phyloP scores from a whole-genome alignment of 2,113 vertebrate genomes.

The Colossoma macropomum region DNA sequence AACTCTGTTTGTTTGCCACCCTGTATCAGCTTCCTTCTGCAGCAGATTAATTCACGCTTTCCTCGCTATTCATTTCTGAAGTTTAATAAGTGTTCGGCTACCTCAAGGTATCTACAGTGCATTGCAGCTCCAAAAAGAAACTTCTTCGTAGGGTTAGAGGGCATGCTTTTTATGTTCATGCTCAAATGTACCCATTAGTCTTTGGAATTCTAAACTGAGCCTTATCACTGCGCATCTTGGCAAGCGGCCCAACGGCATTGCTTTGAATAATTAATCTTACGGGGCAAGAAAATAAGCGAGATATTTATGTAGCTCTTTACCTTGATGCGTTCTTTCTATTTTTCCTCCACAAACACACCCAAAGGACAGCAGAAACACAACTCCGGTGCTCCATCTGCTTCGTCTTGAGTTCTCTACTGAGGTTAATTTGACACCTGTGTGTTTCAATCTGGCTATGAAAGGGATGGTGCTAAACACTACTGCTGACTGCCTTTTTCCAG shows the following conservation, averaged over 20 bases:
- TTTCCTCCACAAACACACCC: conserved; percentile 41
- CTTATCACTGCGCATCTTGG: conserved; percentile 63
- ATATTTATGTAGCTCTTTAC: conserved; percentile 56
- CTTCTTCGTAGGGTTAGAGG: not conserved
- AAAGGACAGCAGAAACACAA: conserved; percentile 32
- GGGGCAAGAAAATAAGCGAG: conserved; percentile 45
- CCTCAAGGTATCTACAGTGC: conserved; percentile 66
- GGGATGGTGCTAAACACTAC: conserved; percentile 14
- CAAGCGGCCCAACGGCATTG: conserved; percentile 54
- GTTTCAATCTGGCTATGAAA: conserved; percentile 39
- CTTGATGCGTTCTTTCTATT: conserved; percentile 24
- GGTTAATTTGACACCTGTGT: conserved; percentile 68
- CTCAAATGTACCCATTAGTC: conserved; percentile 45
- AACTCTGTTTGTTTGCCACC: conserved; percentile 63
- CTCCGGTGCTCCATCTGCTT: conserved; percentile 58
- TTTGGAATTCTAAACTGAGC: conserved; percentile 37
- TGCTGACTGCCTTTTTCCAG: conserved; percentile 48
- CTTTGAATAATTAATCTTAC: conserved; percentile 57
- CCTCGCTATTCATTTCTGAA: conserved; percentile 69
- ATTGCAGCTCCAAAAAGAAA: conserved; percentile 45
- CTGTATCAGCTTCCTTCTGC: conserved; percentile 68
- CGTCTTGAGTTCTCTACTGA: conserved; percentile 61
- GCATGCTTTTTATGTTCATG: conserved; percentile 25
- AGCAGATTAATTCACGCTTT: conserved; percentile 71
- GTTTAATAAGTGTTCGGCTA: conserved; percentile 68